Base-by-base conservation (phyloP, 2,113 vertebrate genomes). In the Atrichornis clamosus region DNA sequence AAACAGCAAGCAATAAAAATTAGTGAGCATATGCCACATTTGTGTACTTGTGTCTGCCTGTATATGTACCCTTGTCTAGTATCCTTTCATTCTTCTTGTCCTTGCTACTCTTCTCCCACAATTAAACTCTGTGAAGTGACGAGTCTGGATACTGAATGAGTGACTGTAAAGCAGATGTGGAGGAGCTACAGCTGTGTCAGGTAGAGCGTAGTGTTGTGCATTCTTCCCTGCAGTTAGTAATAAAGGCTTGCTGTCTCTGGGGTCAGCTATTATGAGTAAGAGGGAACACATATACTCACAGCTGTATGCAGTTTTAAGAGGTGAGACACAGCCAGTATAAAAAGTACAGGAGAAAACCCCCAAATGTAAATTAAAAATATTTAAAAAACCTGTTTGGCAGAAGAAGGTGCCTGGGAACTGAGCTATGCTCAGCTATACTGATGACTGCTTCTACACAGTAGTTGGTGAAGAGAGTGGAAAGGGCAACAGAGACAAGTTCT, bases 361-460 rank as follows among this genome's bases (percentile, higher is more conserved):
- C 32, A 95, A 88, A 88, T 68, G 77, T 94, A 95, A 94, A 92
- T 89, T 75, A 89, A 84, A 79, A 84, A 89, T 94, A 80, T 90
- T 94, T 13, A 6, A 75, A 93, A 94, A 96, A 87, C 33, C 69
- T 90, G 64, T 93, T 89, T 94, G 69, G 73, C 73, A 50, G 76
- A 95, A 73, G 47, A 56, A 78, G 49, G n/a, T 89, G 62, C 60
- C 74, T 95, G 88, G 58, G 64, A 95, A 92, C 62, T 39, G 44
- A 78, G 52, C 72, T 84, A 2, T 20, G n/a, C 56, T 77, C 30
- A 74, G 47, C 59, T 67, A 39, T 84, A 63, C 52, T 90, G 49
- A 46, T 86, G 64, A 56, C 24, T 47, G 15, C 50, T 79, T 89
- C 63, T 75, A 1, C 4, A 6, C 28, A 60, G 87, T 52, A 53